phyloP scores from a whole-genome alignment of 2,113 vertebrate species.

The Sylvilagus bachmani region DNA sequence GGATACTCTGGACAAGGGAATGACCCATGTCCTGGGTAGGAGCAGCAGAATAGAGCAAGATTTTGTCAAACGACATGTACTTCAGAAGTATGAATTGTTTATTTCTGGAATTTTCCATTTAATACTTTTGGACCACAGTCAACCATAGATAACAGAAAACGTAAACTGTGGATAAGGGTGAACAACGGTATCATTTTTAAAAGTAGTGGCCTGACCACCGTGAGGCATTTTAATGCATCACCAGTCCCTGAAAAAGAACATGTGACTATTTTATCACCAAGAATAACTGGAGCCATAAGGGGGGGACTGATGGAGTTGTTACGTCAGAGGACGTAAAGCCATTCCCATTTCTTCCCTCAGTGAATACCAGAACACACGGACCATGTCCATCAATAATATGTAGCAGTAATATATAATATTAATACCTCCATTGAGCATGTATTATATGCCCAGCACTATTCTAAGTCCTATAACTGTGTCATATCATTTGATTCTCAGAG shows the following conservation, averaged over 20 bases:
- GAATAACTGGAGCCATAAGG: background rate
- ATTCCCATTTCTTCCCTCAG: background rate
- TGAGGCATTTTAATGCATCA: background rate
- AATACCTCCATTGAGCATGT: background rate
- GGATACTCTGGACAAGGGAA: too few relatives aligned
- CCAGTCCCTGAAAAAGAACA: background rate
- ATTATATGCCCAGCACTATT: background rate
- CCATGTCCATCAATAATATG: fast-evolving
- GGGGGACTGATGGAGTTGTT: background rate
- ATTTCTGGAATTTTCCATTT: too few relatives aligned
- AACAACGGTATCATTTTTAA: background rate
- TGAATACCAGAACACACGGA: background rate
- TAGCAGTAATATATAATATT: background rate
- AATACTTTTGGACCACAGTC: too few relatives aligned
- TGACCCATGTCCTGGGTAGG: too few relatives aligned
- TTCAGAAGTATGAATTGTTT: too few relatives aligned
- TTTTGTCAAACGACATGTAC: too few relatives aligned
- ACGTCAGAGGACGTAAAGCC: background rate
- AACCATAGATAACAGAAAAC: too few relatives aligned
- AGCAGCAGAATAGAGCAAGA: too few relatives aligned
- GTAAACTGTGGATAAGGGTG: too few relatives aligned
- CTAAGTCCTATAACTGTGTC: background rate
- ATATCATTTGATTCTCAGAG: background rate
- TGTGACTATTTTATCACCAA: background rate
- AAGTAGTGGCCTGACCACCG: background rate